Evolutionary conservation across 2,113 vertebrate species (phyloP), one percentile per base, ranked within the genome.

Genomic region (Hiodon alosoides): DNA sequence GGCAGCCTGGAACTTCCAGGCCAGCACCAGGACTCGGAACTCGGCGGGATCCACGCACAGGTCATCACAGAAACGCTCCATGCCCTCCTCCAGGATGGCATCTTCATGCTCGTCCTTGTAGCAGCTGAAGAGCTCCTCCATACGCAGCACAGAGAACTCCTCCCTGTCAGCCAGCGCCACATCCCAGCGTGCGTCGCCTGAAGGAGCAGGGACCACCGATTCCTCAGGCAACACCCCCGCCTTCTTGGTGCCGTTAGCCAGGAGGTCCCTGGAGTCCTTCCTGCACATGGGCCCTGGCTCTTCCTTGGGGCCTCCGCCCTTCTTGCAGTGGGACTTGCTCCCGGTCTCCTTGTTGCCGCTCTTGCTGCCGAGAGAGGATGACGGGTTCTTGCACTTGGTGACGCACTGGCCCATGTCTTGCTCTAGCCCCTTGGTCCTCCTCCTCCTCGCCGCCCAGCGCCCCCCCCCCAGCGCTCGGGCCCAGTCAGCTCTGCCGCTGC

Each of bases 1-100:
- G 79, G 97, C 97, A 76, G 97, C 97, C 90, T 99, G 97, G 85
- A 99, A 99, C 89, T 98, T 99, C 97, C 97, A 99, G 78, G 97
- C 97, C 81, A 99, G 92, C 83, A 99, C 94, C 76, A 99, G 92
- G 80, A 99, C 97, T 79, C 90, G 93, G 87, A 98, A 99, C 89
- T 99, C 97, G 2, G 96, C 96, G 17, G 97, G 97, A 85, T 99
- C 97, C 66, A 99, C 96, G 82, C 94, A 94, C 52, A 99, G 92
- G 88, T 99, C 97, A 59, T 93, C 94, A 85, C 97, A 99, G 89
- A 99, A 98, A 82, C 88, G 90, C 88, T 99, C 97, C 97, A 99
- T 99, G 83, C 97, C 97, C 86, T 99, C 97, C 83, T 99, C 97
- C 90, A 99, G 82, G 81, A 99, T 98, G 84, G 94, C 92, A 61